Base-by-base conservation (phyloP, 2,113 vertebrate genomes). In the Amphilophus citrinellus region DNA sequence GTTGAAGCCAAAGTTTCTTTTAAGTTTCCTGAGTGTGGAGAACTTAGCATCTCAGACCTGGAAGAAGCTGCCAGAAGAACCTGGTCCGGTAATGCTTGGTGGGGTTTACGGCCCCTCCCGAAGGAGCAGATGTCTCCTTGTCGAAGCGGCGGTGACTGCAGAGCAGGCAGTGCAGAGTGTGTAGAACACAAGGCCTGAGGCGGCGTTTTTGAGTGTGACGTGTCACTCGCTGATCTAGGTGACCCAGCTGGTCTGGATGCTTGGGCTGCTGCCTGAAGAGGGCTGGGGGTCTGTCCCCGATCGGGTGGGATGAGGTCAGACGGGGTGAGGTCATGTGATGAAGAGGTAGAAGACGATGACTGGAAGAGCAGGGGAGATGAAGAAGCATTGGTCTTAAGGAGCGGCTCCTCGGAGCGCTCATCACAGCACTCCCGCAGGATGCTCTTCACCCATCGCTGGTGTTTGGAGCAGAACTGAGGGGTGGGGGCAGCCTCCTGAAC, bases 401-500 rank as follows among this genome's bases (percentile, higher is more conserved):
- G 84, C 56, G 68, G 62, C 59, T 93, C 86, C 5, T 91, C 82
- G 0, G 84, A 79, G 14, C 56, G 62, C 68, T 94, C 91, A 3
- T 92, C 90, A 0, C 94, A 91, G 91, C 95, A 96, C 20, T 92
- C 89, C 58, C 63, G 77, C 82, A 96, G 90, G 68, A 96, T 95
- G 89, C 76, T 96, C 63, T 42, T 89, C 85, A 95, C 95, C 94
- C 92, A 95, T 24, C 93, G 93, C 50, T 81, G 91, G 82, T 96
- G 96, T 90, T 66, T 95, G 84, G 92, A 94, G 90, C 96, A 96
- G 84, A 95, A 93, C 58, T 94, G 93, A 63, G 90, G 87, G 14
- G 86, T 63, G 24, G 60, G 13, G n/a, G 32, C 2, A 1, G 7
- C 39, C 9, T 27, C 61, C 47, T 24, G 42, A 24, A 18, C 13